phyloP scores from a whole-genome alignment of 1,140 invertebrate species.

The Pararge aegeria region DNA sequence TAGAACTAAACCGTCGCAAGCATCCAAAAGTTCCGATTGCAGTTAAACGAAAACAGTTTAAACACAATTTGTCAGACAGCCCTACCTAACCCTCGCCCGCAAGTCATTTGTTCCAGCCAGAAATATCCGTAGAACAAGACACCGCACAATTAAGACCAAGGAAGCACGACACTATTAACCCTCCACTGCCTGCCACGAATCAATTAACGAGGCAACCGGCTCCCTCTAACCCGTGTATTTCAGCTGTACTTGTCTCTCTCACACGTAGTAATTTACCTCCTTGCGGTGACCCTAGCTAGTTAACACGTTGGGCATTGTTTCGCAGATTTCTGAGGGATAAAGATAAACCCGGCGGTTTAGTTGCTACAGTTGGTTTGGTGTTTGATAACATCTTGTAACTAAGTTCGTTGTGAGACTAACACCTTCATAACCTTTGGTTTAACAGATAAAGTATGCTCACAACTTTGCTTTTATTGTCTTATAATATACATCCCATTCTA shows the following conservation, averaged over 20 bases:
- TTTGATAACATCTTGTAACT: not conserved
- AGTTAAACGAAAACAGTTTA: not conserved
- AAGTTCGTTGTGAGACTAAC: not conserved
- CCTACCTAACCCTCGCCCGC: not conserved
- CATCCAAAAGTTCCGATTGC: no score
- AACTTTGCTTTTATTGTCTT: no score
- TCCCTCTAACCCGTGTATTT: not conserved
- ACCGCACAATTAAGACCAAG: conserved; percentile 28
- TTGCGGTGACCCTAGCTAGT: conserved; percentile 52
- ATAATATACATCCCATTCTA: no score
- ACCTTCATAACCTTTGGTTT: no score
- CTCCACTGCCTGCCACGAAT: conserved; percentile 21
- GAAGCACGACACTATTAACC: conserved; percentile 30
- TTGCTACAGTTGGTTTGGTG: not conserved
- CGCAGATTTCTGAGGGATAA: conserved; percentile 27
- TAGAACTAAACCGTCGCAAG: no score
- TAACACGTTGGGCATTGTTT: conserved; percentile 50
- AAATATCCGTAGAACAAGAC: conserved; percentile 18
- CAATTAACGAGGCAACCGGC: conserved; percentile 33
- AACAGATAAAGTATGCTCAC: no score
- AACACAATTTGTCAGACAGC: not conserved
- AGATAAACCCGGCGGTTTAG: not conserved
- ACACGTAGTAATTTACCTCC: conserved; percentile 37
- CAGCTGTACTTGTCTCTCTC: not conserved
- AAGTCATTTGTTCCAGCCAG: conserved; percentile 8